Conservation (phyloP, 2,113 vertebrate genomes). For the Struthidea cinerea region DNA sequence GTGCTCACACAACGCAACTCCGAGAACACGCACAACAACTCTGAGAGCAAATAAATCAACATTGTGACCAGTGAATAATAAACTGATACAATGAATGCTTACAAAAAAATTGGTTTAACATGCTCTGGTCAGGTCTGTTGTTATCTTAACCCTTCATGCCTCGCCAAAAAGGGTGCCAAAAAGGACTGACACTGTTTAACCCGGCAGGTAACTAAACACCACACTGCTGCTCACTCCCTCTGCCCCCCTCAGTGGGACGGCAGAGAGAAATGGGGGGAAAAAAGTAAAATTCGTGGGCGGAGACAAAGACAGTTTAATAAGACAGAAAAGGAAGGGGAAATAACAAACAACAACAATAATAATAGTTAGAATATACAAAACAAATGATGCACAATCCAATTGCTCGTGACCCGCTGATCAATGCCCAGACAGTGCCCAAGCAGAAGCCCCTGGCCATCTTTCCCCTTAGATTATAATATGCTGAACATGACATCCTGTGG, state of each 20-base stretch:
- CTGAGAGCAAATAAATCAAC: background rate
- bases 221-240: background rate
- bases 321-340: background rate
- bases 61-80: background rate
- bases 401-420: background rate
- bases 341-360: background rate
- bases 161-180: background rate
- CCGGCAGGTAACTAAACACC: background rate
- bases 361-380: background rate
- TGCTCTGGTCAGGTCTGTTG: background rate
- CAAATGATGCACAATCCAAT: background rate
- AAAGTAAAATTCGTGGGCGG: background rate
- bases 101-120: background rate
- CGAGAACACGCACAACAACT: fast-evolving
- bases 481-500: background rate
- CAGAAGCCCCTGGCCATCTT: background rate
- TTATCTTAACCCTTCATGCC: background rate
- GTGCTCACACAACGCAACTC: fast-evolving
- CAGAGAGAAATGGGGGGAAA: background rate
- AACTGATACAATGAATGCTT: background rate
- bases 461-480: background rate
- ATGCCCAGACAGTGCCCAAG: background rate
- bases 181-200: background rate
- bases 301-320: background rate
- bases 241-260: fast-evolving